These are phyloP conservation scores for Hephaestus fuliginosus DNA, from an alignment of 2,797 vertebrate species.

Conservation along the genomic window DNA sequence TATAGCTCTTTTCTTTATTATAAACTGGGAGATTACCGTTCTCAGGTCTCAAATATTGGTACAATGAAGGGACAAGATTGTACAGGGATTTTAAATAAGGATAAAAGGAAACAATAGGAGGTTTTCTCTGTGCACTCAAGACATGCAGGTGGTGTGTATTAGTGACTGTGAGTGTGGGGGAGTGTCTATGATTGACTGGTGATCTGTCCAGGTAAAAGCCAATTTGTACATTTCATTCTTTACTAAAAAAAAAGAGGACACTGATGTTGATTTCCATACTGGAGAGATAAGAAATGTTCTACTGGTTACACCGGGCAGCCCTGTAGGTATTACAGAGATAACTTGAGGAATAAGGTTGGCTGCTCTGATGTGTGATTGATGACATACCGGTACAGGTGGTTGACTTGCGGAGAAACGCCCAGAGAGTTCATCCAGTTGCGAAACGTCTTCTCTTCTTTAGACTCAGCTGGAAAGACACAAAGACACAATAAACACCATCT, in stretches of 20 bases:
- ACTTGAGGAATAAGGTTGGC: constrained; percentile 2
- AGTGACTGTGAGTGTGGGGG: no score
- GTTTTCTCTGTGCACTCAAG: no score
- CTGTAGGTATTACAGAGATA: background rate
- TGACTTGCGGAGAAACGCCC: constrained; percentile 92
- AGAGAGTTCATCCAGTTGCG: constrained; percentile 99
- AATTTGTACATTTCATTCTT: background rate
- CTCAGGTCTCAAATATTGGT: no score
- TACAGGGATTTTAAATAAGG: no score
- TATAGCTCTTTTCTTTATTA: no score
- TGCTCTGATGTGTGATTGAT: background rate
- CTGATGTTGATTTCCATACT: background rate
- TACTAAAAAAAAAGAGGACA: background rate
- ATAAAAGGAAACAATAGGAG: no score
- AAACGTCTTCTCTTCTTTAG: constrained; percentile 95
- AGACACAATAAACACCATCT: background rate
- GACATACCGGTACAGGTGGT: constrained; percentile 94
- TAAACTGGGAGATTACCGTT: no score
- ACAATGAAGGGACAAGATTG: no score
- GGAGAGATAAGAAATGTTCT: background rate
- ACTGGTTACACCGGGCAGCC: background rate
- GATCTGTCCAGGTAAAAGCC: no score
- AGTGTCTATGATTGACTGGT: no score
- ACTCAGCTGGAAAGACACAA: constrained; percentile 87
- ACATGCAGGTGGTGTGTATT: no score